Evolutionary conservation across 2,888 invertebrate species (phyloP), one percentile per base, ranked within the genome.

Genomic region (Pachycephus smyrnensis): DNA sequence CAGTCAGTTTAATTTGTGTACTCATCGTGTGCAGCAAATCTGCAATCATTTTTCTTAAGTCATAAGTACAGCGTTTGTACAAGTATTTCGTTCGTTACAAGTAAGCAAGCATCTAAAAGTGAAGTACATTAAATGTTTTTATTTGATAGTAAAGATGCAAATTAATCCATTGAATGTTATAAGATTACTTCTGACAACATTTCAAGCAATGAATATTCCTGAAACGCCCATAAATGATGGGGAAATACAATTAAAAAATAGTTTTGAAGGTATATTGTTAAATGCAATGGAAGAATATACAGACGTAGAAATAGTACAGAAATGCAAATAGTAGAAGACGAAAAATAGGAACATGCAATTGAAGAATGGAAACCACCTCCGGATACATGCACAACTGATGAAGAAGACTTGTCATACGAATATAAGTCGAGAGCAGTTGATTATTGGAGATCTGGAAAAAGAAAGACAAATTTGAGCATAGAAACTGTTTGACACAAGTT

Each of bases 381-480:
- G 23, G 68, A 76, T 31, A 6, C 69, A 23, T 69, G 76, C 32
- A 11, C 31, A 76, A 35, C 32, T 6, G 76, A 69, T 32, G 2
- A 23, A 35, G 76, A 69, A n/a, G 76, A 76, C 30, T 76, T 74
- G 68, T 55, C n/a, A 36, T 68, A 74, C 31, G 76, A 68, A n/a
- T 76, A 76, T 69, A 75, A 79, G 69, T 31, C n/a, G 40, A 35
- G 15, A 40, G 79, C 75, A 33, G 36, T 77, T 69, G 76, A 77
- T 33, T 79, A 71, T 35, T 77, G 75, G 77, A 75, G 36, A 77
- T 76, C 73, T 73, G 76, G 68, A 33, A 79, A 76, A 73, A 76
- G 35, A 36, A 76, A 69, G 68, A n/a, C n/a, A 12, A 79, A 69
- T 77, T 4, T 23, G 31, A 12, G 12, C 12, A 31, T 69, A 32